phyloP scores from a whole-genome alignment of 2,113 vertebrate genomes.

The Edolisoma coerulescens region DNA sequence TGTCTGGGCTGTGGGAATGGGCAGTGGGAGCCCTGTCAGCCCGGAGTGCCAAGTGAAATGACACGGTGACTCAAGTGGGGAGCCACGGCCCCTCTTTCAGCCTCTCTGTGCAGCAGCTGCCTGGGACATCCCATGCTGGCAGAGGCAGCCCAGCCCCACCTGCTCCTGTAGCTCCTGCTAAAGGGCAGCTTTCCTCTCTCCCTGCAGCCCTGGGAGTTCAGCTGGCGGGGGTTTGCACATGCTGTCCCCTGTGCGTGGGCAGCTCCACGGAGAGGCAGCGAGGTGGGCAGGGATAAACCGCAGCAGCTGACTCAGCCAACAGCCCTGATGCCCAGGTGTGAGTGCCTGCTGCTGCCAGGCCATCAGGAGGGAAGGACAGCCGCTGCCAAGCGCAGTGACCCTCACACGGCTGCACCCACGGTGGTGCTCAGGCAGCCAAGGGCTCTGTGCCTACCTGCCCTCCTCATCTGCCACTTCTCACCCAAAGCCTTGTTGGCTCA shows the following conservation, averaged over 20 bases:
- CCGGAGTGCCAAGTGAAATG: fast-evolving
- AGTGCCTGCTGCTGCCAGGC: neutral
- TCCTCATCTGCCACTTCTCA: neutral
- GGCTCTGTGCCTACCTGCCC: neutral
- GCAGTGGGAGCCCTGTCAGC: neutral
- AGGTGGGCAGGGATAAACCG: neutral
- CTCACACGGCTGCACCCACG: neutral
- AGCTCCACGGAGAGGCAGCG: neutral
- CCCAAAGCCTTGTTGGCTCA: neutral
- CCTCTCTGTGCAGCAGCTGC: neutral
- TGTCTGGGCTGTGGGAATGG: neutral
- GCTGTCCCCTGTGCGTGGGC: neutral
- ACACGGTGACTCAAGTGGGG: fast-evolving
- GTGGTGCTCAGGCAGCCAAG: neutral
- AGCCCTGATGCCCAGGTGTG: neutral
- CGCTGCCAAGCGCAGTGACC: neutral
- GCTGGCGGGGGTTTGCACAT: neutral
- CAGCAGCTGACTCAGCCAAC: neutral
- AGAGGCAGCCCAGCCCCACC: neutral
- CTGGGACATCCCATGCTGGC: neutral
- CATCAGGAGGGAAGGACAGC: neutral
- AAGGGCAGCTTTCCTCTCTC: neutral
- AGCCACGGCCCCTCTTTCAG: neutral
- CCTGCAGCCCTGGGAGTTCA: neutral
- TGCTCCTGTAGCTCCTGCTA: neutral